Conservation (phyloP, 1,140 invertebrate genomes). For the Hypothenemus hampei region DNA sequence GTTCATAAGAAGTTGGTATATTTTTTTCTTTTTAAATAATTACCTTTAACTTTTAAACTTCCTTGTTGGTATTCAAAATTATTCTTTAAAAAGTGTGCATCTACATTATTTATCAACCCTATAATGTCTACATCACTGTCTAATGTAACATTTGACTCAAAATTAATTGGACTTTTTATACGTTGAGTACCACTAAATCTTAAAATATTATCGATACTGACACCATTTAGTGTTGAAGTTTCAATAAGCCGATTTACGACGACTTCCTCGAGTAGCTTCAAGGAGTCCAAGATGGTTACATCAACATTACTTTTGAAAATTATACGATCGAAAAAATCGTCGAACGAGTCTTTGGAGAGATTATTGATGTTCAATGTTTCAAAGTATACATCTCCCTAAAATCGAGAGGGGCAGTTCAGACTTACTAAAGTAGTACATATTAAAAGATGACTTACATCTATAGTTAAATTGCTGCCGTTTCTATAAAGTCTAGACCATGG, state of each 20-base stretch:
- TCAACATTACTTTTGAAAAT: slow-evolving; percentile 39
- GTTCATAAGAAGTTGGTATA: neutral
- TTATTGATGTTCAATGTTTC: slow-evolving; percentile 32
- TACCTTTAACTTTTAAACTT: slow-evolving; percentile 30
- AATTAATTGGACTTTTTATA: slow-evolving; percentile 31
- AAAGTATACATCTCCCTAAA: slow-evolving; percentile 35
- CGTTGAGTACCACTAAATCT: slow-evolving; percentile 35
- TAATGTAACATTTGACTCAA: slow-evolving; percentile 37
- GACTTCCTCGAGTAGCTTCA: slow-evolving; percentile 37
- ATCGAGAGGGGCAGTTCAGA: slow-evolving; percentile 6
- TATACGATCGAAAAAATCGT: slow-evolving; percentile 30
- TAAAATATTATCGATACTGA: slow-evolving; percentile 37
- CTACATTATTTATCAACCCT: slow-evolving; percentile 32
- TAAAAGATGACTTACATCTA: slow-evolving; percentile 13
- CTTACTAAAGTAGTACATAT: neutral
- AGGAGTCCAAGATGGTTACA: slow-evolving; percentile 21
- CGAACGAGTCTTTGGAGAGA: slow-evolving; percentile 32
- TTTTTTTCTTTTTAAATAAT: neutral
- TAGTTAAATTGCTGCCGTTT: slow-evolving; percentile 1
- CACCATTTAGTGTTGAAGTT: slow-evolving; percentile 35
- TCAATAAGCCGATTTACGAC: slow-evolving; percentile 37
- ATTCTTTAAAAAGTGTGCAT: slow-evolving; percentile 30
- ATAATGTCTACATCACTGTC: slow-evolving; percentile 27
- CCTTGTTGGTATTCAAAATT: slow-evolving; percentile 24
- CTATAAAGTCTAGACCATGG: neutral